Evolutionary conservation across 2,888 invertebrate species (phyloP).

Genomic region (Dasypolia templi): DNA sequence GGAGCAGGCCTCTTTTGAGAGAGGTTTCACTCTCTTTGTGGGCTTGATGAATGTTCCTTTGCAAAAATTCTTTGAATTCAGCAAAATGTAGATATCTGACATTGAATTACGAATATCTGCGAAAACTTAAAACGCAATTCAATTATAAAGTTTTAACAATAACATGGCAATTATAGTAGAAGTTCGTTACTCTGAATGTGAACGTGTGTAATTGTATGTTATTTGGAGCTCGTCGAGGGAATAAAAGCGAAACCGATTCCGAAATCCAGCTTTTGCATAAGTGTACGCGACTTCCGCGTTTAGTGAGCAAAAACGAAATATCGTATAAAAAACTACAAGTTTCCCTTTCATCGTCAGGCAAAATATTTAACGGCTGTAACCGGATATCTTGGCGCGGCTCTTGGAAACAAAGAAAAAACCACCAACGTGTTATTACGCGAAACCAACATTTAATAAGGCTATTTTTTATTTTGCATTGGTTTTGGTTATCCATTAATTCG

Average conservation of each 20-base stretch:
- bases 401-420: slow-evolving; percentile 90
- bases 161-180: slow-evolving; percentile 76
- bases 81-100: slow-evolving; percentile 84
- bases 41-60: slow-evolving; percentile 90
- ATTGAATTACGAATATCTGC: slow-evolving; percentile 83
- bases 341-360: slow-evolving; percentile 89
- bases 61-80: slow-evolving; percentile 88
- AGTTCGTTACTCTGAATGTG: slow-evolving; percentile 77
- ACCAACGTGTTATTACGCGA: slow-evolving; percentile 90
- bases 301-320: slow-evolving; percentile 86
- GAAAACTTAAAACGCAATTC: slow-evolving; percentile 76
- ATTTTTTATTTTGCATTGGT: slow-evolving; percentile 88
- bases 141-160: slow-evolving; percentile 78
- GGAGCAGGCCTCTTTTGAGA: slow-evolving; percentile 90
- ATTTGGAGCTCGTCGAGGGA: slow-evolving; percentile 75
- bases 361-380: slow-evolving; percentile 90
- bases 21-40: slow-evolving; percentile 90
- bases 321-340: slow-evolving; percentile 86
- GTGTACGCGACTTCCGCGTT: slow-evolving; percentile 88
- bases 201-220: slow-evolving; percentile 87
- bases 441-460: slow-evolving; percentile 90
- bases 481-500: slow-evolving; percentile 90
- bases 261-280: slow-evolving; percentile 88
- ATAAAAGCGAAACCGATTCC: slow-evolving; percentile 88
- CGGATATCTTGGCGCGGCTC: slow-evolving; percentile 87